Evolutionary conservation across 2,113 vertebrate genomes (phyloP).

Genomic region (Willisornis vidua): DNA sequence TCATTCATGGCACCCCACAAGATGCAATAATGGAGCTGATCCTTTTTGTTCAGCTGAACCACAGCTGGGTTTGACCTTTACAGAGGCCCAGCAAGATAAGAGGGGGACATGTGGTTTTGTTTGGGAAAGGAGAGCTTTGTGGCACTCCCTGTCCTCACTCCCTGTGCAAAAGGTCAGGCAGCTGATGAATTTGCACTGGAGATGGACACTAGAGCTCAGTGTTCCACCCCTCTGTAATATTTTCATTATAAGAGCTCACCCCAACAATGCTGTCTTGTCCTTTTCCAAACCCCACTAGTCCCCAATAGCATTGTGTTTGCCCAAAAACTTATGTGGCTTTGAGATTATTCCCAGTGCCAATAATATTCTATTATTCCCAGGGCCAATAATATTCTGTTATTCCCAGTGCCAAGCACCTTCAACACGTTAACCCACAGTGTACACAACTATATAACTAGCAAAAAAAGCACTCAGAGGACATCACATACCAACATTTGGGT

Average conservation of each 20-base stretch:
- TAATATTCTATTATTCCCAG: background rate
- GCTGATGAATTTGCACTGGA: background rate
- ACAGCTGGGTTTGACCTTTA: background rate
- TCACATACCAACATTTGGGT: background rate
- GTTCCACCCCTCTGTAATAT: background rate
- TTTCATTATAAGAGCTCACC: background rate
- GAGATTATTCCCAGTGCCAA: background rate
- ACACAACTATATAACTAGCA: background rate
- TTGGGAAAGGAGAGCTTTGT: background rate
- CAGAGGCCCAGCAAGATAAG: background rate
- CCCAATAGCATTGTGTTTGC: background rate
- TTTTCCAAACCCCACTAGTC: background rate
- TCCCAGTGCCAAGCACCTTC: background rate
- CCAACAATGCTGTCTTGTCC: background rate
- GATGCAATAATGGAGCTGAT: background rate
- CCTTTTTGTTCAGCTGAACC: background rate
- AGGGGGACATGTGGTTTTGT: background rate
- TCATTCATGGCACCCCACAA: background rate
- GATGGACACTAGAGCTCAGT: background rate
- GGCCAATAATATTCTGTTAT: background rate
- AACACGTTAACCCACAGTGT: background rate
- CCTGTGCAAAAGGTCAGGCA: background rate
- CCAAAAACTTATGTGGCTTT: background rate
- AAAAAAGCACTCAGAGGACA: background rate
- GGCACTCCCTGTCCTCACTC: background rate